Evolutionary conservation across 1,140 invertebrate genomes (phyloP), one percentile per base, ranked within the genome.

Genomic region (Ceratosolen fusciceps): DNA sequence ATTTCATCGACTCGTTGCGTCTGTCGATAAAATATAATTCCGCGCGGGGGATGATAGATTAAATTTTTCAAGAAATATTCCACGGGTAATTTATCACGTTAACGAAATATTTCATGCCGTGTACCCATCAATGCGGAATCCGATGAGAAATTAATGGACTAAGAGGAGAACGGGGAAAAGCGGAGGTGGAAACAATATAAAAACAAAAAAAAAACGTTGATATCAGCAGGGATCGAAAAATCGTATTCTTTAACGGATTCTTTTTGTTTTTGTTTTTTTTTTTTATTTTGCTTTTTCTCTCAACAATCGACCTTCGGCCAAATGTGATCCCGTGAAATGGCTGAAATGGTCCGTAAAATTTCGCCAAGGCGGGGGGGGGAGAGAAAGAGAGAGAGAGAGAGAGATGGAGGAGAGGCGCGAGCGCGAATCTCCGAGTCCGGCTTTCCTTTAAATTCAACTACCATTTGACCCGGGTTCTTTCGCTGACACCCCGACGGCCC

Each of bases 341-440:
- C 16, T 19, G 14, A 62, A 62, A 62, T 62, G 31, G 58, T 34
- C 58, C 29, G 12, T 62, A 62, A 62, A 62, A 62, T 62, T 62
- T n/a, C n/a, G n/a, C n/a, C n/a, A n/a, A n/a, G n/a, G n/a, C n/a
- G n/a, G n/a, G n/a, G n/a, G n/a, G n/a, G n/a, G n/a, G n/a, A n/a
- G n/a, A n/a, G n/a, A n/a, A n/a, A n/a, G n/a, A n/a, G 2, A 8
- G 4, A 19, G 58, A 12, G 58, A 62, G n/a, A n/a, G n/a, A n/a
- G n/a, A n/a, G n/a, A n/a, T n/a, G n/a, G n/a, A n/a, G n/a, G n/a
- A n/a, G n/a, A n/a, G n/a, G n/a, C n/a, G n/a, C n/a, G n/a, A n/a
- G n/a, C n/a, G n/a, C n/a, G n/a, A n/a, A n/a, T n/a, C 29, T 68
- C n/a, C 34, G 34, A 62, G 16, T 62, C 16, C 58, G 1, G 24